Conservation (phyloP, 2,113 vertebrate genomes). For the Tetrao urogallus region DNA sequence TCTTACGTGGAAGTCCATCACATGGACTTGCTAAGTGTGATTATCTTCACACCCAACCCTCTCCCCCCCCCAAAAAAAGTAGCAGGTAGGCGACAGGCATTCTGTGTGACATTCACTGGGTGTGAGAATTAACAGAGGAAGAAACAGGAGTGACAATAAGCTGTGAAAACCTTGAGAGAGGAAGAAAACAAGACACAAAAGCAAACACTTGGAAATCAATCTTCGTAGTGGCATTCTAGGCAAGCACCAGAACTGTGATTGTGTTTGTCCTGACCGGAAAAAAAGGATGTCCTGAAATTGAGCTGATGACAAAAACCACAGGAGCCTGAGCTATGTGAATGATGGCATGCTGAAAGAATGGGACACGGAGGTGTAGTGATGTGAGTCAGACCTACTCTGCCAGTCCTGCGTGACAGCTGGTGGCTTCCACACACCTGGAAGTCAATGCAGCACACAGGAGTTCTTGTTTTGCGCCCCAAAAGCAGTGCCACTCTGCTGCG, state of each 20-base stretch:
- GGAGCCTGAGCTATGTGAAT: neutral
- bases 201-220: neutral
- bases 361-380: neutral
- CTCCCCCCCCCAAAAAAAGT: too few relatives aligned
- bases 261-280: neutral
- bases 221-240: neutral
- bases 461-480: neutral
- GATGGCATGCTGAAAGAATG: neutral
- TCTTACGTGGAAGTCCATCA: neutral
- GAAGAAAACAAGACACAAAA: neutral
- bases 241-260: neutral
- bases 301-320: neutral
- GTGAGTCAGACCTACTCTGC: neutral
- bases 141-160: neutral
- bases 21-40: neutral
- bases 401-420: neutral
- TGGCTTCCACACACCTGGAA: neutral
- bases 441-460: too few relatives aligned
- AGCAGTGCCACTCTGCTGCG: fast-evolving
- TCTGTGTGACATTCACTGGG: neutral
- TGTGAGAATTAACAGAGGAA: neutral
- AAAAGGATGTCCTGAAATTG: neutral
- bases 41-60: neutral
- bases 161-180: neutral
- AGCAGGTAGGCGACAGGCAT: neutral